phyloP scores from a whole-genome alignment of 1,140 invertebrate genomes.

The Zaprionus camerounensis region DNA sequence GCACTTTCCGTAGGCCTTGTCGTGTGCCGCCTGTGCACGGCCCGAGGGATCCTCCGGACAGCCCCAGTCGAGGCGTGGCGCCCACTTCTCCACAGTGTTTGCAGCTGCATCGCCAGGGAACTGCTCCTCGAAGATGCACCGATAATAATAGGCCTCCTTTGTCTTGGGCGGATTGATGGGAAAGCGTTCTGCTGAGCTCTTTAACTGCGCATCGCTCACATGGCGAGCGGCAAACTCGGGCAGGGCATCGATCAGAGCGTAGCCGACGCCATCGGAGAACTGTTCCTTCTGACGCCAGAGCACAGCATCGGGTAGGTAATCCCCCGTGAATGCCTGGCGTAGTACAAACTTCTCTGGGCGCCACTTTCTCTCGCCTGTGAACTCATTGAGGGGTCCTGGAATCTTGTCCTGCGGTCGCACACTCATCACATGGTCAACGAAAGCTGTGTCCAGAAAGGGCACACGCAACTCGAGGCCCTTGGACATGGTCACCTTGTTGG shows the following conservation, averaged over 20 bases:
- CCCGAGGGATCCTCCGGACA: slow-evolving; percentile 74
- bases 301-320: slow-evolving; percentile 91
- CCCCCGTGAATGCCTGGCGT: slow-evolving; percentile 89
- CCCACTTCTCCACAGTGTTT: slow-evolving; percentile 67
- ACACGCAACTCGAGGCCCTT: slow-evolving; percentile 93
- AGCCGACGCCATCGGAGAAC: slow-evolving; percentile 93
- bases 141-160: slow-evolving; percentile 93
- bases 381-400: slow-evolving; percentile 86
- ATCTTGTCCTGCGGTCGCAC: slow-evolving; percentile 88
- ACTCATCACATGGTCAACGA: slow-evolving; percentile 90
- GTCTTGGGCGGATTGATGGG: slow-evolving; percentile 90
- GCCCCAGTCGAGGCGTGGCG: slow-evolving; percentile 73
- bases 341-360: slow-evolving; percentile 92
- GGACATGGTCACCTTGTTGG: slow-evolving; percentile 93
- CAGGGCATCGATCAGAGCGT: slow-evolving; percentile 68
- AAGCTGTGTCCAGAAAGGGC: slow-evolving; percentile 94
- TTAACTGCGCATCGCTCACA: slow-evolving; percentile 87
- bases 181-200: slow-evolving; percentile 86
- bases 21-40: slow-evolving; percentile 63
- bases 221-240: slow-evolving; percentile 86
- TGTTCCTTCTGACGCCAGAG: slow-evolving; percentile 96
- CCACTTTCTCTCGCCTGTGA: slow-evolving; percentile 32
- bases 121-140: slow-evolving; percentile 81
- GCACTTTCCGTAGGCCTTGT: slow-evolving; percentile 45
- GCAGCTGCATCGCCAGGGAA: slow-evolving; percentile 61